Evolutionary conservation across 2,888 invertebrate genomes (phyloP).

Genomic region (Acleris cristana): DNA sequence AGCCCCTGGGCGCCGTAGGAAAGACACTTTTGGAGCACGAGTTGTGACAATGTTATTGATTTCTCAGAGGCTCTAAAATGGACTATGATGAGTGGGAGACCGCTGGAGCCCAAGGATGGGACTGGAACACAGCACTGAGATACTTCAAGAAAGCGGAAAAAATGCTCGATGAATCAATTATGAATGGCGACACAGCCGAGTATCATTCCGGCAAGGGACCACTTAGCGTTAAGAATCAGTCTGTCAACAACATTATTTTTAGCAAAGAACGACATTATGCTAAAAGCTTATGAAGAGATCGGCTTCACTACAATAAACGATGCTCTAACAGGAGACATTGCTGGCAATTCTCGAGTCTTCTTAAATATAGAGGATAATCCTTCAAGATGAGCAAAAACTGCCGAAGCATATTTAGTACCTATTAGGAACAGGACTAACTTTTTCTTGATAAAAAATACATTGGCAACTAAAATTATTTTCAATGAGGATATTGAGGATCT

Average conservation of each 20-base stretch:
- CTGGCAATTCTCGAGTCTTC: too few species aligned
- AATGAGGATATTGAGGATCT: slow-evolving; percentile 38
- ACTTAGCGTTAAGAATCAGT: slow-evolving; percentile 40
- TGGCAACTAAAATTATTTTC: slow-evolving; percentile 42
- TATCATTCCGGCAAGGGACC: slow-evolving; percentile 40
- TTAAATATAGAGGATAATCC: slow-evolving; percentile 10
- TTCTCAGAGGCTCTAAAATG: neutral
- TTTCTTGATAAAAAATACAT: slow-evolving; percentile 38
- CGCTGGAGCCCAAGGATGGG: too few species aligned
- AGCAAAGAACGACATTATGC: slow-evolving; percentile 64
- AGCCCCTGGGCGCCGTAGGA: too few species aligned
- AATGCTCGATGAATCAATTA: neutral
- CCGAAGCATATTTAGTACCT: too few species aligned
- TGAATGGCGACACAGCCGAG: slow-evolving; percentile 49
- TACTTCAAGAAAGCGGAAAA: too few species aligned
- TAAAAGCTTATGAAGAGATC: slow-evolving; percentile 19
- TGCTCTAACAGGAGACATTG: too few species aligned
- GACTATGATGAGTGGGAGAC: too few species aligned
- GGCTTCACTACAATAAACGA: slow-evolving; percentile 2
- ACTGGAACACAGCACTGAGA: too few species aligned
- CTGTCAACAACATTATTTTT: slow-evolving; percentile 43
- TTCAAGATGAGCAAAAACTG: too few species aligned
- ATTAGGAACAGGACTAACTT: too few species aligned
- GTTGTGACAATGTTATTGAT: neutral
- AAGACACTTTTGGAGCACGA: too few species aligned